Evolutionary conservation across 2,113 vertebrate genomes (phyloP), one percentile per base, ranked within the genome.

Genomic region (Takifugu flavidus): DNA sequence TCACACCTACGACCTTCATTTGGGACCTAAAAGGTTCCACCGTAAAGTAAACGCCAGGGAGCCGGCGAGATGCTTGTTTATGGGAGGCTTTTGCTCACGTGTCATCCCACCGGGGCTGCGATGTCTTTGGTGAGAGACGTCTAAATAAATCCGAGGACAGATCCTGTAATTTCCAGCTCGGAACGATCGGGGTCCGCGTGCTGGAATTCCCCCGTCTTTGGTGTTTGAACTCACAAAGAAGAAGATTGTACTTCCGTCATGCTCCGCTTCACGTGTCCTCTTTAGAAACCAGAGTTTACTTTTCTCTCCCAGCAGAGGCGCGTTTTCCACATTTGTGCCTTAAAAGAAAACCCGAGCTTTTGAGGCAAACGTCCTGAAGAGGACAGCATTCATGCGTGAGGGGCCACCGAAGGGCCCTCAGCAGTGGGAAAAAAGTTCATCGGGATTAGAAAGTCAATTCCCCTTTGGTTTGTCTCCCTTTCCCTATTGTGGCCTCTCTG

Each of bases 391-490:
- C 7, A 10, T 1, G 34, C 11, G 34, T 2, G 34, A 4, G 34
- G 7, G 34, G 34, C 34, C 4, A 1, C 34, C 2, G 34, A 39
- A 11, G 34, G 34, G 34, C 7, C 34, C 34, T 39, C 8, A 10
- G 42, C 57, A 56, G 65, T 56, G 65, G 65, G 65, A 74, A 75
- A 20, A 75, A 62, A 7, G 34, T 14, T 65, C n/a, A 70, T 70
- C 53, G 53, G 44, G 75, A 70, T 74, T 66, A 66, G 43, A 74
- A 64, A 63, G 59, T 71, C 63, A 67, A 13, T 59, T 62, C 54
- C 28, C 62, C 61, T 60, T 25, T 42, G 51, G 25, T 62, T 46
- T 13, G 31, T 42, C 62, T 59, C 51, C 46, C 54, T 47, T 34
- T 45, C 53, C 44, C 49, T 10, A 54, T 64, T 69, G 65, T 65